Percentiles rank a stretch among this genome's conserved stretches.
phyloP scores from a whole-genome alignment of 2,888 invertebrate genomes.

The Oxytorus armatus region DNA sequence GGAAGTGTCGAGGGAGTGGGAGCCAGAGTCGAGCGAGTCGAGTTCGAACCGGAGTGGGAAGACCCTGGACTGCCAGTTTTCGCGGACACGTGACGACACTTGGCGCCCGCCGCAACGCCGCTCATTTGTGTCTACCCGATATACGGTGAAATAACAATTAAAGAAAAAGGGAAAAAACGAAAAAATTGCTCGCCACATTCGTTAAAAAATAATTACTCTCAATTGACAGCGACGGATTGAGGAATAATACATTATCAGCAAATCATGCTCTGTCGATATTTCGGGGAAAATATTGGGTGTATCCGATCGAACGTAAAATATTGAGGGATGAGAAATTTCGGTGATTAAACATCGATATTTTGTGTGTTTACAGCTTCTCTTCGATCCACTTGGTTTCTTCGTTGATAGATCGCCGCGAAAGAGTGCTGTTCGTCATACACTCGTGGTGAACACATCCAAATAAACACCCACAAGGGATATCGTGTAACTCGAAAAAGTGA shows the following conservation, averaged over 20 bases:
- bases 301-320: neutral
- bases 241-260: neutral
- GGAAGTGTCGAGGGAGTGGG: slow-evolving; percentile 59
- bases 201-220: neutral
- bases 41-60: slow-evolving; percentile 67
- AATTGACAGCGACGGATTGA: slow-evolving; percentile 16
- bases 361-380: neutral
- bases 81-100: slow-evolving; percentile 77
- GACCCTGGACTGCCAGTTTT: slow-evolving; percentile 73
- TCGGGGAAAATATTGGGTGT: neutral
- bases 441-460: neutral
- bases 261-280: slow-evolving; percentile 1
- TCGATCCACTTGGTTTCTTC: neutral
- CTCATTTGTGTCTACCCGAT: slow-evolving; percentile 49
- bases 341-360: neutral
- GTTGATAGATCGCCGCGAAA: no score
- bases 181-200: neutral
- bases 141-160: neutral
- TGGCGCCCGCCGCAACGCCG: slow-evolving; percentile 60
- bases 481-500: slow-evolving; percentile 41
- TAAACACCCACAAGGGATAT: neutral
- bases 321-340: neutral
- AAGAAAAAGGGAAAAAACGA: neutral
- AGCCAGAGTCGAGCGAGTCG: slow-evolving; percentile 61
- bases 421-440: neutral